Percentiles rank a stretch among this genome's conserved stretches.
phyloP scores from a whole-genome alignment of 2,888 invertebrate genomes.

The Ectobius pallidus region DNA sequence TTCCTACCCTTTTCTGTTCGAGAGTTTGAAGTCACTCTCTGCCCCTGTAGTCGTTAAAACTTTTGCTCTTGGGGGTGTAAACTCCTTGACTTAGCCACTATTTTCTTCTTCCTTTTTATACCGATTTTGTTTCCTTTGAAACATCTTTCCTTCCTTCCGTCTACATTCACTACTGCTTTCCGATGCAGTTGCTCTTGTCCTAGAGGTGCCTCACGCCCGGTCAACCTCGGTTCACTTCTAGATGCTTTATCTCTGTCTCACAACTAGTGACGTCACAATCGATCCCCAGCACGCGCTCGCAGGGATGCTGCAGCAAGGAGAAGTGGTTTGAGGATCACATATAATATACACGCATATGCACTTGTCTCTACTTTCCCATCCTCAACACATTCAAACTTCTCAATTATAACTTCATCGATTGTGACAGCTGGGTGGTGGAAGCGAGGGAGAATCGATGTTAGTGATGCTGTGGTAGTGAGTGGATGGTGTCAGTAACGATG shows the following conservation, averaged over 20 bases:
- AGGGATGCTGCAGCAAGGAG: background rate
- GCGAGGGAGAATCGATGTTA: too few relatives aligned
- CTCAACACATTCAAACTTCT: too few relatives aligned
- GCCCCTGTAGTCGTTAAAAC: slow-evolving; percentile 5
- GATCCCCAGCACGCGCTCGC: slow-evolving; percentile 1
- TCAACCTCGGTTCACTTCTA: slow-evolving; percentile 10
- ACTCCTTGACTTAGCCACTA: background rate
- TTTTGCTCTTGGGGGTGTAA: background rate
- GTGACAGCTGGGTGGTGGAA: too few relatives aligned
- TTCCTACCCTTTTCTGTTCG: background rate
- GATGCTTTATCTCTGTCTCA: background rate
- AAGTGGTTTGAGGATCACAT: background rate
- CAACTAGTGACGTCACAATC: slow-evolving; percentile 18
- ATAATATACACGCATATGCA: too few relatives aligned
- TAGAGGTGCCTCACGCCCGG: background rate
- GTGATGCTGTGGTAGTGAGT: too few relatives aligned
- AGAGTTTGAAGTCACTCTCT: background rate
- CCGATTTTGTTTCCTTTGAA: slow-evolving; percentile 11
- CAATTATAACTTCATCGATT: too few relatives aligned
- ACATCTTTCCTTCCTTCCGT: slow-evolving; percentile 11
- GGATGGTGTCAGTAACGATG: too few relatives aligned
- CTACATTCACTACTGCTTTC: background rate
- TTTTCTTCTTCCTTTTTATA: slow-evolving; percentile 1
- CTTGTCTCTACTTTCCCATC: too few relatives aligned
- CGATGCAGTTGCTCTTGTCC: background rate